Evolutionary conservation across 2,888 invertebrate genomes (phyloP), one percentile per base, ranked within the genome.

Genomic region (Apantesis nais): DNA sequence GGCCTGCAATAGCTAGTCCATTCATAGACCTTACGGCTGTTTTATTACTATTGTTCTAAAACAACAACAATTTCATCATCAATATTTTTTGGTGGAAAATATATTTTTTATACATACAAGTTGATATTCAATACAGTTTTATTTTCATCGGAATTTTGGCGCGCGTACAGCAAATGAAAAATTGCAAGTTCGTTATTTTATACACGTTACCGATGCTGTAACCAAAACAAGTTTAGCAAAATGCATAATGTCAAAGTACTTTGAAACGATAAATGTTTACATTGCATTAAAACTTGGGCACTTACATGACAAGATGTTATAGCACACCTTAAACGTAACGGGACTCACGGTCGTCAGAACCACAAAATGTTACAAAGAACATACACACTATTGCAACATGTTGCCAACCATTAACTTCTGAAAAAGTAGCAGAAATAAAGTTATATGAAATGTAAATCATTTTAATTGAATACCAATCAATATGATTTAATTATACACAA

Each of bases 261-360:
- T 69, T 72, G 70, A 71, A 78, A 77, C 78, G 77, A 78, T 83
- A 86, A 77, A 72, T 79, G 82, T 86, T 85, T 84, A 82, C 77
- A 73, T 83, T 85, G 78, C 79, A 83, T 83, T 86, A 85, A 88
- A 87, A 82, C 85, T 81, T 83, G 82, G 83, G 79, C 82, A 85
- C 78, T 83, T 83, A 87, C 86, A 86, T 86, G 88, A 84, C 85
- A 84, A 81, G 75, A 79, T 83, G 82, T 80, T 81, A 85, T 84
- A 85, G 80, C 81, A 72, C 71, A 78, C 76, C 79, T 74, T 67
- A 74, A 76, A 74, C 68, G 75, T 41, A 73, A 64, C 22, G 73
- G 73, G 70, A 84, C 83, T 85, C 78, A 87, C 83, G 31, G 71
- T 2, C 58, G 0, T 31, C 16, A 62, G 29, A 37, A 31, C 61